phyloP scores from a whole-genome alignment of 2,888 invertebrate species.

The Lycaena phlaeas region DNA sequence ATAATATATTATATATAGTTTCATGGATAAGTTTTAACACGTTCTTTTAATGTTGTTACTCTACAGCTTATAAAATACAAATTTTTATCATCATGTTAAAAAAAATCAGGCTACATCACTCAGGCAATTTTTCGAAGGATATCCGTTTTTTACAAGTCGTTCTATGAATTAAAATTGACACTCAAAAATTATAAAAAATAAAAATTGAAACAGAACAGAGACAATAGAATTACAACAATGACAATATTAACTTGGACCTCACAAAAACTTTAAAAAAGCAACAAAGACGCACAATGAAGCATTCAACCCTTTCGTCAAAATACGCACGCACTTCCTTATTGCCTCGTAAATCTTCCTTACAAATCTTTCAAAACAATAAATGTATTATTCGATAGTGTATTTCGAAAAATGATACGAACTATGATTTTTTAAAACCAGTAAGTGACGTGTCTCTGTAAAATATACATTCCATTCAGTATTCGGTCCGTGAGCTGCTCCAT shows the following conservation, averaged over 20 bases:
- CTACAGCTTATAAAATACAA: too few relatives aligned
- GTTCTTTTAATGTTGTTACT: too few relatives aligned
- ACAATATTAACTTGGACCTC: conserved; percentile 41
- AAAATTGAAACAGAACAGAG: conserved; percentile 48
- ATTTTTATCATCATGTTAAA: too few relatives aligned
- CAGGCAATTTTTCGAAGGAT: too few relatives aligned
- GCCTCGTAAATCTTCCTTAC: conserved; percentile 57
- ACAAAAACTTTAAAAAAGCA: conserved; percentile 48
- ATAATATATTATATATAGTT: too few relatives aligned
- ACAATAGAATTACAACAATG: conserved; percentile 56
- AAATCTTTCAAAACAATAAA: conserved; percentile 28
- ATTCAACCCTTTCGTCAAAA: conserved; percentile 70
- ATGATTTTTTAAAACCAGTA: conserved; percentile 4
- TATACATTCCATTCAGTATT: neutral
- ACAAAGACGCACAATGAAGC: conserved; percentile 52
- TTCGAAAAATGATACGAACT: conserved; percentile 2
- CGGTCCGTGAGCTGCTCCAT: neutral
- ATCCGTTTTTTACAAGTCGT: neutral
- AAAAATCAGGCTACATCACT: too few relatives aligned
- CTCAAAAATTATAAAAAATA: conserved; percentile 58
- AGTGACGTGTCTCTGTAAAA: neutral
- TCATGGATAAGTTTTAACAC: too few relatives aligned
- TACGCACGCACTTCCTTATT: conserved; percentile 68
- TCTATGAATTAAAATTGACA: conserved; percentile 24
- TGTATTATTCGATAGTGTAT: conserved; percentile 13